Evolutionary conservation across 2,113 vertebrate species (phyloP), one percentile per base, ranked within the genome.

Genomic region (Halcyon malimbica): DNA sequence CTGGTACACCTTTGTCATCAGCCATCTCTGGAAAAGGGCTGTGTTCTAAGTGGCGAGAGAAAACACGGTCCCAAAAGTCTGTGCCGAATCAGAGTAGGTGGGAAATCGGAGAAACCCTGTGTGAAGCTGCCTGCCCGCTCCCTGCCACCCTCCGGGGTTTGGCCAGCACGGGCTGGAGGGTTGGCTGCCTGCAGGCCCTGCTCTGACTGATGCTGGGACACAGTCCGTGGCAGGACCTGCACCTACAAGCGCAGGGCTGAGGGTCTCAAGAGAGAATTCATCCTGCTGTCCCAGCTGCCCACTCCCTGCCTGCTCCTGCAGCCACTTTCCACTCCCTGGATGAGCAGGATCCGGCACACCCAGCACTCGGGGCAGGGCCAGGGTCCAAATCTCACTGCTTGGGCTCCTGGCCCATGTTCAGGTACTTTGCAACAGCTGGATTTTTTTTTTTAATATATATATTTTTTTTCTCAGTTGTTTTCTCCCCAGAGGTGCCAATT

Each of bases 201-300:
- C n/a, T 16, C 33, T 41, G n/a, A 31, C 17, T 33, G 64, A 14
- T 74, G 65, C 50, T 69, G 3, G 0, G 1, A 9, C 1, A 0
- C 0, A 5, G 7, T 41, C 48, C 25, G 0, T 0, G 4, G 44
- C 33, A 35, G 69, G 62, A 56, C 14, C 53, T 0, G 0, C 59
- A 14, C 31, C n/a, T 41, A 4, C 10, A 13, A 23, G 16, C 0
- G 31, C 50, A 3, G 29, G 25, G 63, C 37, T 20, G 64, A 26
- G 33, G 14, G 14, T 84, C 48, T 1, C 3, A 33, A 21, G 6
- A 20, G 8, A n/a, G 83, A 62, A n/a, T 42, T 71, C 18, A 8
- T 60, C 65, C 44, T 71, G 16, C 16, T 51, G 5, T 14, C 60
- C 46, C 0, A 1, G 54, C 70, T 62, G 39, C 78, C 71, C 2